These are phyloP conservation scores for Stenchaetothrips biformis DNA, from an alignment of 2,888 invertebrate species.

Conservation along the genomic window DNA sequence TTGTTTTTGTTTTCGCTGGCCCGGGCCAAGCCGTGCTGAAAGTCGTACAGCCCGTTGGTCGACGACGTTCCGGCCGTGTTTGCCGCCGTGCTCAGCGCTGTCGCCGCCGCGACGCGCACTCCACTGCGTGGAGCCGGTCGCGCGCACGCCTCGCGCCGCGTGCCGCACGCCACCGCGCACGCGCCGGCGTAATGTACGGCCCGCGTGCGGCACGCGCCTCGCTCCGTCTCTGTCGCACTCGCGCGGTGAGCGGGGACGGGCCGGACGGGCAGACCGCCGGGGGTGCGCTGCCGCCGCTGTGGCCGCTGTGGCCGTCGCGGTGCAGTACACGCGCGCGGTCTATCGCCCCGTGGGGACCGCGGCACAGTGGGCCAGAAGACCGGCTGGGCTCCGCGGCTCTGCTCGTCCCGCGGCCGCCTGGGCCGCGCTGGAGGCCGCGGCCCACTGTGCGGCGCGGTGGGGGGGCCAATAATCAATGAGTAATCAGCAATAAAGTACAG, in stretches of 20 bases:
- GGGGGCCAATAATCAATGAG: constrained; percentile 18
- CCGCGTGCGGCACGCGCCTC: background rate
- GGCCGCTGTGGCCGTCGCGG: background rate
- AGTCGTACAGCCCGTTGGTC: too few relatives aligned
- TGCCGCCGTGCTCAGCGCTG: background rate
- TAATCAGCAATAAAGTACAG: background rate
- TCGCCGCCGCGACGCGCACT: background rate
- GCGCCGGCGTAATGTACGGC: background rate
- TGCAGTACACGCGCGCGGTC: background rate
- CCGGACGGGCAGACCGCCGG: too few relatives aligned
- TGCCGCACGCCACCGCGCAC: background rate
- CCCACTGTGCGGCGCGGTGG: too few relatives aligned
- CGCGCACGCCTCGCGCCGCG: background rate
- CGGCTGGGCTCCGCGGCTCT: background rate
- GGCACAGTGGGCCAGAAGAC: too few relatives aligned
- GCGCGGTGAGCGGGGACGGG: background rate
- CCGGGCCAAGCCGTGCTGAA: too few relatives aligned
- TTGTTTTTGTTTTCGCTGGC: too few relatives aligned
- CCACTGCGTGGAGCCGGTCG: background rate
- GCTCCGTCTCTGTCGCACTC: background rate
- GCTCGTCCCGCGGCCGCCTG: background rate
- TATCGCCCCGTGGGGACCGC: background rate
- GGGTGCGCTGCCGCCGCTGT: too few relatives aligned
- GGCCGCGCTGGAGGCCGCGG: too few relatives aligned
- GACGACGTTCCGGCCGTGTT: background rate